Conservation (phyloP, 2,888 invertebrate species). For the Odontocerum albicorne region DNA sequence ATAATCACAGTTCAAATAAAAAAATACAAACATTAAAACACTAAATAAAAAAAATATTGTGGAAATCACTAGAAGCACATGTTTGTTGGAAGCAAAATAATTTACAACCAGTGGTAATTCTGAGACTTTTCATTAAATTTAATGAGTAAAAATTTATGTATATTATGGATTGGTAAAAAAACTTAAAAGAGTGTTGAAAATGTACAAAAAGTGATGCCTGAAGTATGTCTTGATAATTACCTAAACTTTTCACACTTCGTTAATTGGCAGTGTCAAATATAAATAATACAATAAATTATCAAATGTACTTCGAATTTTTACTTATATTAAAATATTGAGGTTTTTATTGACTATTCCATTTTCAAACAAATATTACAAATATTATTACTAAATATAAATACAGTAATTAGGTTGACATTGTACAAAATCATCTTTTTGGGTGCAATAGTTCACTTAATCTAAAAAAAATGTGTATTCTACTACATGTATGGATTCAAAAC, state of each 20-base stretch:
- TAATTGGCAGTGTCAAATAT: conserved; percentile 35
- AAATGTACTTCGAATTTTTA: conserved; percentile 23
- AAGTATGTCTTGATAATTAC: too few species aligned
- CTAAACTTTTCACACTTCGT: conserved; percentile 1
- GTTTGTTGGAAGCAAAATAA: conserved; percentile 35
- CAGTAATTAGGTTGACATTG: conserved; percentile 36
- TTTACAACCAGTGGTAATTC: neutral
- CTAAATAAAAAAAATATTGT: conserved; percentile 36
- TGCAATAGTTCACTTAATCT: conserved; percentile 36
- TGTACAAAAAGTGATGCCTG: conserved; percentile 1
- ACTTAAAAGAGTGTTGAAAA: conserved; percentile 3
- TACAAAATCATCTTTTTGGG: conserved; percentile 36
- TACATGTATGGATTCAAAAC: conserved; percentile 36
- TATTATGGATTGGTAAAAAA: conserved; percentile 4
- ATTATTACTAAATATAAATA: conserved; percentile 25
- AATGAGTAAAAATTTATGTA: conserved; percentile 2
- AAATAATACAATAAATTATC: conserved; percentile 33
- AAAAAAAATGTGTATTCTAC: conserved; percentile 32
- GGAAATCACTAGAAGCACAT: conserved; percentile 36
- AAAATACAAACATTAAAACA: conserved; percentile 42
- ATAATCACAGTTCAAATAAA: conserved; percentile 64
- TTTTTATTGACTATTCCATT: conserved; percentile 34
- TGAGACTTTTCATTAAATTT: neutral
- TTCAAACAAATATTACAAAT: conserved; percentile 34
- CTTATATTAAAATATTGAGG: conserved; percentile 33